phyloP scores from a whole-genome alignment of 92 coral and sea anemone species.

The Montipora capitata region DNA sequence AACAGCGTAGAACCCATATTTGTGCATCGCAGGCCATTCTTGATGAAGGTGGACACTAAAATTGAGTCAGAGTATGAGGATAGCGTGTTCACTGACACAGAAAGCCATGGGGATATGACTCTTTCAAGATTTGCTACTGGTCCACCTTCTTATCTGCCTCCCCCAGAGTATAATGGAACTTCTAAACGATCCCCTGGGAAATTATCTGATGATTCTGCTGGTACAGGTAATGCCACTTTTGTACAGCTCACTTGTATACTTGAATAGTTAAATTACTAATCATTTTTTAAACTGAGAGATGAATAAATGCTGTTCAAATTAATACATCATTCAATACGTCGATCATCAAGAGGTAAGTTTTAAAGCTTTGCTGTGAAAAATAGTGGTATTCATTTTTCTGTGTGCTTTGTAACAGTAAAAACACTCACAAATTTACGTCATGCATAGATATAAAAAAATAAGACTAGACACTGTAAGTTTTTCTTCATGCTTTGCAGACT shows the following conservation, averaged over 20 bases:
- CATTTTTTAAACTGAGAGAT: too few relatives aligned
- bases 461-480: background rate
- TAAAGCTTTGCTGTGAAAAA: too few relatives aligned
- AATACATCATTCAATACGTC: too few relatives aligned
- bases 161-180: constrained; percentile 81
- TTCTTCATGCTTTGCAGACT: background rate
- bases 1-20: background rate
- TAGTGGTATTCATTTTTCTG: too few relatives aligned
- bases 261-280: background rate
- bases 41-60: constrained; percentile 71
- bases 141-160: constrained; percentile 81
- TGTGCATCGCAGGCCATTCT: constrained; percentile 64
- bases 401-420: background rate
- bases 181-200: constrained; percentile 63
- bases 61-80: constrained; percentile 75
- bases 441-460: too few relatives aligned
- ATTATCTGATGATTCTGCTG: constrained; percentile 39
- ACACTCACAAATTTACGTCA: background rate
- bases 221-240: constrained; percentile 37
- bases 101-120: constrained; percentile 39
- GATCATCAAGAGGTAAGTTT: too few relatives aligned
- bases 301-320: too few relatives aligned
- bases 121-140: constrained; percentile 32
- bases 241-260: background rate
- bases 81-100: constrained; percentile 78